Percentiles rank a stretch among this genome's conserved stretches.
Conservation (phyloP, 2,113 vertebrate genomes). For the Hemibates koningsi region DNA sequence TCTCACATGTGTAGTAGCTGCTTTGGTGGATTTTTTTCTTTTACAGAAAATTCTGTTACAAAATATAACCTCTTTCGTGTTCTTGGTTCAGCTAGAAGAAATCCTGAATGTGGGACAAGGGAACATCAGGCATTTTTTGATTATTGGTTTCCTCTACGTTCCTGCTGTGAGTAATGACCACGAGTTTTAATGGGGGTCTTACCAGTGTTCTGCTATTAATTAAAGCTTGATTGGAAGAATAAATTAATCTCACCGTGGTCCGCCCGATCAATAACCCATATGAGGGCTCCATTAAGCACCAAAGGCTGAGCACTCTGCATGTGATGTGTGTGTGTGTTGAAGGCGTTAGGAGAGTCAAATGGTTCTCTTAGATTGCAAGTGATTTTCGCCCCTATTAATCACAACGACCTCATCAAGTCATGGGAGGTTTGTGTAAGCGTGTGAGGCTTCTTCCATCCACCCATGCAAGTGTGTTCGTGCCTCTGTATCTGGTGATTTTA, state of each 20-base stretch:
- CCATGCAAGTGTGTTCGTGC: neutral
- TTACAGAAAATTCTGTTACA: neutral
- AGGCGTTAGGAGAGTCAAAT: constrained; percentile 45
- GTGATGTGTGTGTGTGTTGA: constrained; percentile 36
- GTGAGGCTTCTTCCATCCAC: neutral
- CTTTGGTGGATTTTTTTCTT: neutral
- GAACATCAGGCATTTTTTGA: constrained; percentile 43
- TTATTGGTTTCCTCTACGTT: constrained; percentile 53
- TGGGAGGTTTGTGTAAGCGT: neutral
- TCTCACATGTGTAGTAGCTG: accelerated
- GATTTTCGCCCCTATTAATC: constrained; percentile 72
- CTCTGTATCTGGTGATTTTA: neutral
- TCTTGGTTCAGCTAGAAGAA: neutral
- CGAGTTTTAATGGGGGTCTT: constrained; percentile 63
- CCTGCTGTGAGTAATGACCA: constrained; percentile 64
- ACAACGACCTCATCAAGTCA: constrained; percentile 59
- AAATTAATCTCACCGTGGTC: constrained; percentile 72
- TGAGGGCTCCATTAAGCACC: constrained; percentile 70
- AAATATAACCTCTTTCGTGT: neutral
- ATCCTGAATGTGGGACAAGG: neutral
- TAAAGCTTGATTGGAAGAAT: constrained; percentile 76
- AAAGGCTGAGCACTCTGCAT: constrained; percentile 30
- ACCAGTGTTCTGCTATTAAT: constrained; percentile 71
- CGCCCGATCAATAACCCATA: constrained; percentile 72
- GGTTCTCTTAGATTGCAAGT: constrained; percentile 49